Evolutionary conservation across 1,140 invertebrate species (phyloP), one percentile per base, ranked within the genome.

Genomic region (Contarinia nasturtii): DNA sequence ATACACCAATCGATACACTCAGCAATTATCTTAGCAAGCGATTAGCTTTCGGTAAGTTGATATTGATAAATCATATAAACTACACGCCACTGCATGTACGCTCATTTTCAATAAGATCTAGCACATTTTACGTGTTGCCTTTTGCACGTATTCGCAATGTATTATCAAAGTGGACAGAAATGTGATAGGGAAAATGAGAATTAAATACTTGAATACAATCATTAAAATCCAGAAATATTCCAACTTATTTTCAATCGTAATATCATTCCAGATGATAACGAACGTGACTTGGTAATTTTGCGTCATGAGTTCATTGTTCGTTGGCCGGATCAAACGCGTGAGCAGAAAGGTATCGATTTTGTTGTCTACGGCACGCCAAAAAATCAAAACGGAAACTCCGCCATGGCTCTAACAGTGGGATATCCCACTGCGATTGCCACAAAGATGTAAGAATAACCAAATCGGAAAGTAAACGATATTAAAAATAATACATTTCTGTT

Each of bases 371-470:
- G 95, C 0, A 83, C 94, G 44, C 63, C 67, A 0, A 59, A 67
- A 7, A 18, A 7, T 11, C 17, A 15, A 14, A 68, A 74, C 49
- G 83, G 86, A 14, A 86, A 88, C 59, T 95, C 92, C 0, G 96
- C 95, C 5, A 98, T 99, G 96, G 89, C 94, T 1, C 80, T 87
- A 56, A 95, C 91, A 15, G 96, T 99, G 7, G 94, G 95, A 4
- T 83, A 93, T 57, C 94, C 95, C 0, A 80, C 88, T 5, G 95
- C 89, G 7, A 97, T 99, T 55, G 89, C 93, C 5, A 79, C 88
- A 0, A 92, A 95, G 66, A 98, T 99, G 95, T n/a, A n/a, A n/a
- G n/a, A n/a, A n/a, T n/a, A n/a, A n/a, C n/a, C n/a, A n/a, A n/a
- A n/a, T n/a, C n/a, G n/a, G n/a, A n/a, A n/a, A n/a, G n/a, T n/a